phyloP scores from a whole-genome alignment of 2,888 invertebrate species.

The Conchocele bisecta region DNA sequence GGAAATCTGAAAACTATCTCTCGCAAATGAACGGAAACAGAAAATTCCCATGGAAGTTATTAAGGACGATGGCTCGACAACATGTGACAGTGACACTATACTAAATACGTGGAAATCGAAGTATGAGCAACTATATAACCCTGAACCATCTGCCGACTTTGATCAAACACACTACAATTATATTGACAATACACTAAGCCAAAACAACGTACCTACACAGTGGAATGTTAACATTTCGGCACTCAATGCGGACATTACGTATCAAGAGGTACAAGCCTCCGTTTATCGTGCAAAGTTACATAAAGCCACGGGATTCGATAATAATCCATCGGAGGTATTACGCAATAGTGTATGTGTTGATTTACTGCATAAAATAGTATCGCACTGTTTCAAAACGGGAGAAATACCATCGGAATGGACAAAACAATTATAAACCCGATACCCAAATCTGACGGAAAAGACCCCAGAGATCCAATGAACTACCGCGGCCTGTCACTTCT shows the following conservation, averaged over 20 bases:
- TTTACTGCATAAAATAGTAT: neutral
- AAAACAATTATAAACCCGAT: conserved; percentile 9
- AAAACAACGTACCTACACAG: too few species aligned
- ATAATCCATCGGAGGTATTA: neutral
- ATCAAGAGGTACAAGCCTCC: neutral
- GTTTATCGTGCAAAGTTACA: neutral
- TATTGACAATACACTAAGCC: too few species aligned
- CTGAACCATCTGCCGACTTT: too few species aligned
- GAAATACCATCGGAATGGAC: neutral
- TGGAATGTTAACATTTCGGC: too few species aligned
- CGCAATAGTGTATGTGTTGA: neutral
- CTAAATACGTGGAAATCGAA: too few species aligned
- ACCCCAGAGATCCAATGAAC: neutral
- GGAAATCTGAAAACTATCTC: too few species aligned
- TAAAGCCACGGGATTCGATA: conserved; percentile 3
- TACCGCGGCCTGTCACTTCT: neutral
- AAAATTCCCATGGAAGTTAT: too few species aligned
- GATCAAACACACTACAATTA: too few species aligned
- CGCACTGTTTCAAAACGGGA: neutral
- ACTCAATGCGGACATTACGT: neutral
- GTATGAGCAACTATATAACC: too few species aligned
- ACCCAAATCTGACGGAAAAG: neutral
- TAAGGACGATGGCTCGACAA: too few species aligned
- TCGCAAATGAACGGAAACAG: too few species aligned
- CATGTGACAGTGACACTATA: too few species aligned